Conservation (phyloP, 2,888 invertebrate genomes). For the Cinara cedri region DNA sequence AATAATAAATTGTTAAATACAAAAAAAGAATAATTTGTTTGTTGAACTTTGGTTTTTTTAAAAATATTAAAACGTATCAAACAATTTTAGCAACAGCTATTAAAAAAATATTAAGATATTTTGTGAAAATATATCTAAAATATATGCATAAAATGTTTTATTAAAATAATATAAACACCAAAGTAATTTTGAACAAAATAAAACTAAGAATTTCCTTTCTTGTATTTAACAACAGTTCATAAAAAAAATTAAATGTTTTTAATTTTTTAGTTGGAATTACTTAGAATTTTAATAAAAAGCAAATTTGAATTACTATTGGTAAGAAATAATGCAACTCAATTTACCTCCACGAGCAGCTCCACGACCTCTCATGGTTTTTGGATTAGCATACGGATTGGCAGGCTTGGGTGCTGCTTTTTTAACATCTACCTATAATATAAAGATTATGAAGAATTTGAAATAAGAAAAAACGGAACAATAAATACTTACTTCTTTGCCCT, state of each 20-base stretch:
- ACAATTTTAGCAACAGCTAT: no score
- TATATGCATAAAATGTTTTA: no score
- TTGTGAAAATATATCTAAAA: no score
- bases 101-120: no score
- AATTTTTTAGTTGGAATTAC: neutral
- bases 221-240: neutral
- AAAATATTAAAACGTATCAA: no score
- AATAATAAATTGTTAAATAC: neutral
- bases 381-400: slow-evolving; percentile 65
- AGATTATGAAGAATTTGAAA: neutral
- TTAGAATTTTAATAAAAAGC: neutral
- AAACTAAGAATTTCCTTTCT: no score
- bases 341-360: slow-evolving; percentile 60
- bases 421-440: slow-evolving; percentile 78
- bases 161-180: no score
- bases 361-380: slow-evolving; percentile 72
- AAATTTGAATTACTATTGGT: no score
- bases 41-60: no score
- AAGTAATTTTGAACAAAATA: no score
- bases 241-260: neutral
- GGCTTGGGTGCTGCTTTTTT: slow-evolving; percentile 86
- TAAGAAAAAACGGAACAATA: neutral
- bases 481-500: slow-evolving; percentile 77
- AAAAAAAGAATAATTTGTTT: no score
- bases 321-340: neutral